phyloP scores from a whole-genome alignment of 92 coral and sea anemone species.

The Parazoanthus atlanticus region DNA sequence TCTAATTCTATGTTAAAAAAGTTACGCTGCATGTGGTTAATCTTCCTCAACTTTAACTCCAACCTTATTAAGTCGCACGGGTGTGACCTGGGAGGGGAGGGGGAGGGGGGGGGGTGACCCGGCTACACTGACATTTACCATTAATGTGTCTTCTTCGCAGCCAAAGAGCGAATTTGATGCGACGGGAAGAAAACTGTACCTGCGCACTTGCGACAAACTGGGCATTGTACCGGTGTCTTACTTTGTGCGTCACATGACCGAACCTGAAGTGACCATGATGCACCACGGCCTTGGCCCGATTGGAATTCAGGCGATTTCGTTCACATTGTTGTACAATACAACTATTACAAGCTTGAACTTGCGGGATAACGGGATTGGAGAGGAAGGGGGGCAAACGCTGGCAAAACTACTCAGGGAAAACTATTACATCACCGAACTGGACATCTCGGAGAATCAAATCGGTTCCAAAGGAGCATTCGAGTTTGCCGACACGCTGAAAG shows the following conservation, averaged over 20 bases:
- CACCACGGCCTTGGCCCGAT: conserved; percentile 92
- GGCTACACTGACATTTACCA: neutral
- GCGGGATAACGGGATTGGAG: conserved; percentile 90
- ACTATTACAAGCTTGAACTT: conserved; percentile 75
- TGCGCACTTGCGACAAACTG: conserved; percentile 83
- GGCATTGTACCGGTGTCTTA: conserved; percentile 90
- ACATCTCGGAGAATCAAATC: conserved; percentile 79
- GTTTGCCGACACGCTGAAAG: conserved; percentile 75
- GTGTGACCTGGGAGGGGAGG: too few relatives aligned
- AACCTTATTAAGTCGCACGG: too few relatives aligned
- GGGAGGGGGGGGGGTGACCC: too few relatives aligned
- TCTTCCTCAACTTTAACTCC: too few relatives aligned
- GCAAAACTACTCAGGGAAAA: conserved; percentile 86
- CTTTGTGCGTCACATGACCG: conserved; percentile 89
- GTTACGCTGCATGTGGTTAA: too few relatives aligned
- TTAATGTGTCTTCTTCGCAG: conserved; percentile 41
- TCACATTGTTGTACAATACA: conserved; percentile 80
- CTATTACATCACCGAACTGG: conserved; percentile 82
- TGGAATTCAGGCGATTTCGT: conserved; percentile 79
- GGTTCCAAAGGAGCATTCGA: conserved; percentile 58
- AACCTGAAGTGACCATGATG: conserved; percentile 80
- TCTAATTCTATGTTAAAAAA: neutral
- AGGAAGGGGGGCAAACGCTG: conserved; percentile 78
- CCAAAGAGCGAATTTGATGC: conserved; percentile 73
- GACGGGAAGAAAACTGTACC: conserved; percentile 78